A percentile compares a stretch with the other conserved stretches of the same genome.
These are phyloP conservation scores for Poeciliopsis prolifica DNA, from an alignment of 2,113 vertebrate species.

Conservation along the genomic window DNA sequence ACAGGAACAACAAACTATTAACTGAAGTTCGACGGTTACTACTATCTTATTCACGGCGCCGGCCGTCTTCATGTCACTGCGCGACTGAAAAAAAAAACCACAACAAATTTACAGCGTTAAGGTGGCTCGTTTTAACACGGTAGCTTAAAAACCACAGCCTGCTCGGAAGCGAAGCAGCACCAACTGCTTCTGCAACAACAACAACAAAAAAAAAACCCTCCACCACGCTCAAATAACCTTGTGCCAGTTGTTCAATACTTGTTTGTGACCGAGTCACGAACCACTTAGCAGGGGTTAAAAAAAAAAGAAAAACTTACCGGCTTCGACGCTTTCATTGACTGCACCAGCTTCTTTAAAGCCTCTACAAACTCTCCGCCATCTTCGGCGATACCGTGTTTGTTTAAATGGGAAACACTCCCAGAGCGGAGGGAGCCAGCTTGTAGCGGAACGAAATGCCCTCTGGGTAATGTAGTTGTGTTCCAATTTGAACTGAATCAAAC, in stretches of 20 bases:
- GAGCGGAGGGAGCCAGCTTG: conserved; percentile 80
- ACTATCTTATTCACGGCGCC: not conserved
- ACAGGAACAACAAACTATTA: not conserved
- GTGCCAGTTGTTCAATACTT: conserved; percentile 20
- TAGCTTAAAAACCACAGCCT: conserved; percentile 59
- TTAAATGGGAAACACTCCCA: conserved; percentile 89
- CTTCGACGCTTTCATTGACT: conserved; percentile 76
- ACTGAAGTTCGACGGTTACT: no score
- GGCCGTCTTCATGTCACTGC: not conserved
- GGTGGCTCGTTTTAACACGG: conserved; percentile 64
- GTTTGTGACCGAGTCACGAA: not conserved
- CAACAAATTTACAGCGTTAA: conserved; percentile 40
- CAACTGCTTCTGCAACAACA: conserved; percentile 33
- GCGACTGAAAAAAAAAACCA: conserved; percentile 11
- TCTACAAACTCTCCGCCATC: conserved; percentile 86
- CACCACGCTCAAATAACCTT: conserved; percentile 13
- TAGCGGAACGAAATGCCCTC: conserved; percentile 40
- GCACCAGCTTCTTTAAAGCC: conserved; percentile 76
- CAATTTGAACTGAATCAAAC: not conserved
- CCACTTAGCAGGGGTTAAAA: no score
- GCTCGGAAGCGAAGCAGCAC: conserved; percentile 57
- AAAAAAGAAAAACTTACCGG: conserved; percentile 74
- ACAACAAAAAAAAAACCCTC: not conserved
- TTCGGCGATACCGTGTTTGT: conserved; percentile 84
- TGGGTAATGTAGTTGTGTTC: conserved; percentile 77